Base-by-base conservation (phyloP, 2,888 invertebrate genomes). In the Tortricodes alternella region DNA sequence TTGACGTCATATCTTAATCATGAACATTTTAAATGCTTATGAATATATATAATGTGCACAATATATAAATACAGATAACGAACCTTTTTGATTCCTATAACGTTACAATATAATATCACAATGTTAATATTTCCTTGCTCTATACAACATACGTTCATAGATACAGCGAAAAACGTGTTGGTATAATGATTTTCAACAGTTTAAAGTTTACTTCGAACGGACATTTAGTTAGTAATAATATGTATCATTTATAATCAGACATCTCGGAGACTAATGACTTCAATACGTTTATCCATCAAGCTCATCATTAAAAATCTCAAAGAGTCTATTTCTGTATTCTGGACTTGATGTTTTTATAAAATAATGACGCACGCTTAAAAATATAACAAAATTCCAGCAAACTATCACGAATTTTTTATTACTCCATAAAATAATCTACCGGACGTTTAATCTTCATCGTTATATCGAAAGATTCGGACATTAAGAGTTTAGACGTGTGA, bases 351-450 rank as follows among this genome's bases (percentile, higher is more conserved):
- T 77, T 78, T 78, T 75, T 74, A 70, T 74, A 67, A 66, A 76
- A 75, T 71, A 62, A 72, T 83, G 83, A 86, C 85, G 85, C 85
- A 83, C 77, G 70, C 66, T 68, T 70, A 62, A 68, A 76, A 76
- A 75, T 71, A 73, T 68, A 65, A 61, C 70, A 70, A 70, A n/a
- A 73, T 66, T 67, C 68, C 67, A 69, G 74, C 71, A 74, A 76
- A 74, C 75, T 69, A 74, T 72, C 66, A 76, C 70, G 71, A 76
- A 74, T 63, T 70, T 72, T 77, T 75, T 78, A 80, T 77, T 74
- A 72, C 71, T 56, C 38, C 50, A 56, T 50, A 56, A 56, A 50
- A 56, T 56, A 50, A 56, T 56, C 43, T 50, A 56, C 50, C 50
- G 50, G 50, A 56, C 56, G 56, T 43, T 43, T 55, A 50, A 50